phyloP scores from a whole-genome alignment of 1,140 invertebrate species.

The Drosophila tsacasi region DNA sequence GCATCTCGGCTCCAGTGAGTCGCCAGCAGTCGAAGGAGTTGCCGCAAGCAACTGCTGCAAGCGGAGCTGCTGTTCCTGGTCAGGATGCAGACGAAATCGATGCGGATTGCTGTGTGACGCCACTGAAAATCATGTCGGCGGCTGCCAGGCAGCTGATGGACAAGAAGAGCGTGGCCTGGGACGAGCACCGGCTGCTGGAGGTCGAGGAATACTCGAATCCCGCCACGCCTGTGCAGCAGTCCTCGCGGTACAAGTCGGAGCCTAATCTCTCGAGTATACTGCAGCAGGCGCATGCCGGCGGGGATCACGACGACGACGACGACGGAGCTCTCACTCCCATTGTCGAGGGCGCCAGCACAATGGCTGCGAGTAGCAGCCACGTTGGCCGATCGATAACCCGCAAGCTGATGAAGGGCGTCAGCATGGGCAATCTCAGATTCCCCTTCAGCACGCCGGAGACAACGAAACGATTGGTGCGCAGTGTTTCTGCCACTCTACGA shows the following conservation, averaged over 20 bases:
- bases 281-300: conserved; percentile 47
- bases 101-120: conserved; percentile 66
- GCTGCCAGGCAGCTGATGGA: conserved; percentile 70
- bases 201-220: conserved; percentile 81
- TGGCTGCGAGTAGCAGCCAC: conserved; percentile 30
- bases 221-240: conserved; percentile 74
- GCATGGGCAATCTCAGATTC: conserved; percentile 81
- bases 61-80: conserved; percentile 28
- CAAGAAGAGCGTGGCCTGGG: conserved; percentile 76
- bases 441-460: conserved; percentile 79
- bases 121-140: conserved; percentile 69
- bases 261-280: conserved; percentile 77
- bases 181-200: conserved; percentile 68
- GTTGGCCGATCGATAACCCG: conserved; percentile 72
- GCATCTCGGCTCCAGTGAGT: conserved; percentile 71
- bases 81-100: conserved; percentile 59
- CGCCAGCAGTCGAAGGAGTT: conserved; percentile 73
- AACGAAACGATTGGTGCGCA: conserved; percentile 75
- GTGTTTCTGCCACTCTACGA: conserved; percentile 70
- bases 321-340: conserved; percentile 67
- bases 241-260: conserved; percentile 80
- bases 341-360: conserved; percentile 47
- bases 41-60: not conserved
- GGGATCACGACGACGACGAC: conserved; percentile 35
- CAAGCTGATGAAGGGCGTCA: conserved; percentile 84